Evolutionary conservation across 2,113 vertebrate species (phyloP), one percentile per base, ranked within the genome.

Genomic region (Coryphaenoides rupestris): DNA sequence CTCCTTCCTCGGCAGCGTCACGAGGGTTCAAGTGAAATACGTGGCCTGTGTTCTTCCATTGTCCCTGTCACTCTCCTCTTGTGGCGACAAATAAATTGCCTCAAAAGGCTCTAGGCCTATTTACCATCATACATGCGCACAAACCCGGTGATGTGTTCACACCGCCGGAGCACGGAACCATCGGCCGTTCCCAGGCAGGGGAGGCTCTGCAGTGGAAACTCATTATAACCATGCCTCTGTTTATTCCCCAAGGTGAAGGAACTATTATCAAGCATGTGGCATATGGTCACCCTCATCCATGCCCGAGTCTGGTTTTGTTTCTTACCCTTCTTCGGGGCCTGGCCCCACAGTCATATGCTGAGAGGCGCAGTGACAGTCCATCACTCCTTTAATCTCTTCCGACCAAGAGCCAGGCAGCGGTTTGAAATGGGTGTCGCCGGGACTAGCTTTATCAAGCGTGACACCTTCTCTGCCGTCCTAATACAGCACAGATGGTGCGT

Each of bases 391-490:
- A 82, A 86, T 86, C 81, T 85, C 59, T 74, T 57, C 74, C 74
- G 49, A 85, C 80, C 84, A 75, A 62, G 65, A 75, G 80, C 81
- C 78, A 78, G 80, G 68, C 78, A 78, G 66, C 74, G 70, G 78
- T 74, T 69, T 70, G 74, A 73, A 70, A 81, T 66, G 78, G 76
- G 77, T 84, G 82, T 83, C 33, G 76, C 70, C 53, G 77, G 66
- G 73, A 65, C 75, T 81, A 70, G 73, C 79, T 88, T 88, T 83
- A 84, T 89, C 86, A 89, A 84, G 81, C 85, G 65, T 69, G 76
- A 83, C 82, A 81, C 80, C 73, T 69, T 79, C 66, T 54, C 68
- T 72, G 21, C 71, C 63, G 45, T 62, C 50, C 77, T 84, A 81
- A 86, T 81, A 83, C 73, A 58, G 72, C 85, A 67, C 86, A 89